A percentile compares a stretch with the other conserved stretches of the same genome.
phyloP scores from a whole-genome alignment of 2,888 invertebrate species.

The Pristionchus japonicus region DNA sequence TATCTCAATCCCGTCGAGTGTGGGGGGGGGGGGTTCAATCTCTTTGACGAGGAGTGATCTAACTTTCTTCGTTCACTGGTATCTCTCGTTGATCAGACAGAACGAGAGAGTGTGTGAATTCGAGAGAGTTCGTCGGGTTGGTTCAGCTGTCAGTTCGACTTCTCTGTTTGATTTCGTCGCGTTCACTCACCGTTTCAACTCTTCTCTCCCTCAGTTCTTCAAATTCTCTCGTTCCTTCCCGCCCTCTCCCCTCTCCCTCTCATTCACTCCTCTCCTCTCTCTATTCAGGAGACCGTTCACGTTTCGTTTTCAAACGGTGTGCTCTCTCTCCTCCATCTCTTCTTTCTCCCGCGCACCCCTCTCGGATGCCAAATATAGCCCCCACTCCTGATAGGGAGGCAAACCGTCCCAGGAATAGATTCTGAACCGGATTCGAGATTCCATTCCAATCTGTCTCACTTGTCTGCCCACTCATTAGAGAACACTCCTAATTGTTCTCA shows the following conservation, averaged over 20 bases:
- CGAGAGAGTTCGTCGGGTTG: too few relatives aligned
- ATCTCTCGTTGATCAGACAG: too few relatives aligned
- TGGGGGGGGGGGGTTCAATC: neutral
- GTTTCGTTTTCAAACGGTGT: slow-evolving; percentile 23
- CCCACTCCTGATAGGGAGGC: neutral
- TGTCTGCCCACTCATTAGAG: neutral
- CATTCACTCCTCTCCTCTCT: neutral
- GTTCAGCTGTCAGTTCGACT: slow-evolving; percentile 23
- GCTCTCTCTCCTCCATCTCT: slow-evolving; percentile 1
- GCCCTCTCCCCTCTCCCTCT: neutral
- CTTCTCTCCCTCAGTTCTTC: neutral
- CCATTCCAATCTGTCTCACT: neutral
- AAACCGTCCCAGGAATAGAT: slow-evolving; percentile 8
- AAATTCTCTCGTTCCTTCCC: neutral
- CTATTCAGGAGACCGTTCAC: slow-evolving; percentile 39
- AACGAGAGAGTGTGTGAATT: too few relatives aligned
- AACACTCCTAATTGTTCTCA: neutral
- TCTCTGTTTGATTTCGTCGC: slow-evolving; percentile 28
- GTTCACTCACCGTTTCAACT: slow-evolving; percentile 29
- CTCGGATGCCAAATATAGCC: slow-evolving; percentile 9
- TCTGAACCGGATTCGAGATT: neutral
- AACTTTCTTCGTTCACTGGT: too few relatives aligned
- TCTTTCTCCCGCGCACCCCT: neutral
- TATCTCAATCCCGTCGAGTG: neutral
- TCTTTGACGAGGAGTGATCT: too few relatives aligned